A percentile compares a stretch with the other conserved stretches of the same genome.
Conservation (phyloP, 2,888 invertebrate species). For the Drosophila algonquin region DNA sequence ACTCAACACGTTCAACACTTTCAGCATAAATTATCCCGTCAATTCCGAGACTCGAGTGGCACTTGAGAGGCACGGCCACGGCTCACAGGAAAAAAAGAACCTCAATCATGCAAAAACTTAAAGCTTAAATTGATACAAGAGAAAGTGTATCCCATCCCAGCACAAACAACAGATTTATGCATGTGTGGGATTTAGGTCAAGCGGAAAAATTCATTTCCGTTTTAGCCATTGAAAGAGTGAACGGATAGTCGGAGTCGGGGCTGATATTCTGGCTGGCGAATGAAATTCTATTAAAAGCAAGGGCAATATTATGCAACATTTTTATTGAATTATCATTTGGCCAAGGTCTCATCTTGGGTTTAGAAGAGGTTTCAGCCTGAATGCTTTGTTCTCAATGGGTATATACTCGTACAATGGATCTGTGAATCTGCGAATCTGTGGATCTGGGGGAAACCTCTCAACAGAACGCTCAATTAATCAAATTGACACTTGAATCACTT, state of each 20-base stretch:
- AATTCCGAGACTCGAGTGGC: slow-evolving; percentile 1
- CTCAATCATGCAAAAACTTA: slow-evolving; percentile 11
- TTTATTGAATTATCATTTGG: slow-evolving; percentile 26
- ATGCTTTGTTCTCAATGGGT: neutral
- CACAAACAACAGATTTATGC: slow-evolving; percentile 9
- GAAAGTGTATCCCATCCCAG: neutral
- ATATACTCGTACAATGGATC: neutral
- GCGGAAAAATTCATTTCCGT: slow-evolving; percentile 67
- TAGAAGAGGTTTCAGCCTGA: neutral
- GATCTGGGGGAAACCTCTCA: slow-evolving; percentile 19
- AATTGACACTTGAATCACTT: slow-evolving; percentile 54
- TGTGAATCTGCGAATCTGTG: neutral
- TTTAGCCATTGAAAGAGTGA: slow-evolving; percentile 20
- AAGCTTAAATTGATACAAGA: slow-evolving; percentile 26
- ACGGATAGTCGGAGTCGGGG: neutral
- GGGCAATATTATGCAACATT: slow-evolving; percentile 31
- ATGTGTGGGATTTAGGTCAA: slow-evolving; percentile 54
- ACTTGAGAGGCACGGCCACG: slow-evolving; percentile 9
- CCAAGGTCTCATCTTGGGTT: slow-evolving; percentile 13
- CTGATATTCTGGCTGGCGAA: slow-evolving; percentile 4
- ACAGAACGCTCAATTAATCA: slow-evolving; percentile 64
- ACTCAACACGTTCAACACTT: slow-evolving; percentile 12
- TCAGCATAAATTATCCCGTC: slow-evolving; percentile 11
- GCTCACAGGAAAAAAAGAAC: slow-evolving; percentile 9
- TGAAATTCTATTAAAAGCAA: neutral